Evolutionary conservation across 2,797 vertebrate species (phyloP).

Genomic region (Enteromius mattozi): DNA sequence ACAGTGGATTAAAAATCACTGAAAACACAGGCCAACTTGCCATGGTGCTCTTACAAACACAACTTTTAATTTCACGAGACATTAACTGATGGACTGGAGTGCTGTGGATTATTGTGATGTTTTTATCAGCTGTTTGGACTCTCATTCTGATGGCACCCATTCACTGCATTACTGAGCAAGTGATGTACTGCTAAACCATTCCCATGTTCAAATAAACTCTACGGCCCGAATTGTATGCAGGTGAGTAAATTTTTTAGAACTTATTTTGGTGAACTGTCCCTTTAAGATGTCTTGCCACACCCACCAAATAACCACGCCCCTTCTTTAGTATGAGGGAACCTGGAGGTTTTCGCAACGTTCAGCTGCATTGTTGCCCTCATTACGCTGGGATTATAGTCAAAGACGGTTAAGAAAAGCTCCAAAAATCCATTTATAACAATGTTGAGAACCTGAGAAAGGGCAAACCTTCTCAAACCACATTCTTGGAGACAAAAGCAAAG

Average conservation of each 20-base stretch:
- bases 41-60: background rate
- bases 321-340: background rate
- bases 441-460: constrained; percentile 66
- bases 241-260: background rate
- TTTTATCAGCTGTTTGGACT: background rate
- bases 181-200: background rate
- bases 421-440: constrained; percentile 65
- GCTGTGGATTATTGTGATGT: background rate
- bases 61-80: background rate
- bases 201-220: background rate
- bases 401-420: constrained; percentile 67
- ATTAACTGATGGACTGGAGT: background rate
- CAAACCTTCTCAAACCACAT: constrained; percentile 71
- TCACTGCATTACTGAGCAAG: background rate
- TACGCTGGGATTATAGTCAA: constrained; percentile 76
- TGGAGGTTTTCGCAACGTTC: constrained; percentile 66
- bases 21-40: background rate
- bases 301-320: background rate
- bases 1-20: background rate
- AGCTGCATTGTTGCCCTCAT: constrained; percentile 64
- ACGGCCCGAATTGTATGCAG: background rate
- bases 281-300: background rate
- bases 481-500: constrained; percentile 57
- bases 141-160: background rate
- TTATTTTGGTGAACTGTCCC: background rate